Evolutionary conservation across 1,140 invertebrate species (phyloP).

Genomic region (Drosophila bocqueti): DNA sequence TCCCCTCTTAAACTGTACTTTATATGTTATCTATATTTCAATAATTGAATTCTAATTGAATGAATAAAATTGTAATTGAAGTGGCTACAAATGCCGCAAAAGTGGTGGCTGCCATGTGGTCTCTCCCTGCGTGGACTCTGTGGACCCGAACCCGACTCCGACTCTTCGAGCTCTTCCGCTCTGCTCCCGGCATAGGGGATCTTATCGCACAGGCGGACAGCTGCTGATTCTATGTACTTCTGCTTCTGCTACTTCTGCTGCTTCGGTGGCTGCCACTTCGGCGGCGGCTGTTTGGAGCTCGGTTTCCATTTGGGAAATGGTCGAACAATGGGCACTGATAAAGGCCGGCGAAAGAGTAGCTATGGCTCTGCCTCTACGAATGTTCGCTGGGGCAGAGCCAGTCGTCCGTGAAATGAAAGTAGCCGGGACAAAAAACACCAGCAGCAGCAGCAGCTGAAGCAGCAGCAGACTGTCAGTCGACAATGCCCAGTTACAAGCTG

Average conservation of each 20-base stretch:
- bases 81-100: neutral
- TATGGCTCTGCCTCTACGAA: neutral
- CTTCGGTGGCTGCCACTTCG: constrained; percentile 11
- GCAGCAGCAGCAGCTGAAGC: neutral
- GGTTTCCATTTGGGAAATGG: constrained; percentile 50
- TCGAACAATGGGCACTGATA: constrained; percentile 63
- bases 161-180: constrained; percentile 18
- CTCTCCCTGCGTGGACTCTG: neutral
- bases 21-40: neutral
- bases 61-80: constrained; percentile 7
- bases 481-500: constrained; percentile 2
- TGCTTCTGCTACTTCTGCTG: neutral
- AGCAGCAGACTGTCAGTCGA: constrained; percentile 15
- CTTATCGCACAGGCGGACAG: constrained; percentile 16
- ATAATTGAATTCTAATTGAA: constrained; percentile 5
- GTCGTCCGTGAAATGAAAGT: constrained; percentile 72
- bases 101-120: constrained; percentile 7
- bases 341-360: constrained; percentile 33
- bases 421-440: constrained; percentile 36
- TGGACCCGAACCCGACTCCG: neutral
- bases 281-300: constrained; percentile 11
- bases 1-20: neutral
- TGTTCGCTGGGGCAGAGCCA: constrained; percentile 1
- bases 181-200: constrained; percentile 21
- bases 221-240: neutral